Evolutionary conservation across 2,888 invertebrate genomes (phyloP), one percentile per base, ranked within the genome.

Genomic region (Hydriomena furcata): DNA sequence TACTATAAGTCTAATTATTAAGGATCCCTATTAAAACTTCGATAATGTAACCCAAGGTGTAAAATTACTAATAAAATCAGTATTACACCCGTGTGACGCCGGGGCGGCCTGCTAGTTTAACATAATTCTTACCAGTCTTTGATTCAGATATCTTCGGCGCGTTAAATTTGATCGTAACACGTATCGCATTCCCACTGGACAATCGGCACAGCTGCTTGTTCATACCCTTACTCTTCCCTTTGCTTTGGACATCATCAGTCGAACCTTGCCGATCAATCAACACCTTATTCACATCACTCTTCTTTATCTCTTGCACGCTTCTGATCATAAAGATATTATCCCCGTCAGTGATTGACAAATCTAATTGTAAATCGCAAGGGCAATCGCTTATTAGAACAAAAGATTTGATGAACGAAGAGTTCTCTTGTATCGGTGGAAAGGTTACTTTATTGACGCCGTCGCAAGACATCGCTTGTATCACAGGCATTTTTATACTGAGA

Each of bases 321-420:
- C 71, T 82, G 1, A 90, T 85, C 2, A 69, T 58, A 46, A 88
- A 90, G 36, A 81, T 62, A 35, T 65, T 76, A 0, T 80, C 79
- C 0, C 79, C 78, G 45, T 82, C 83, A 0, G 64, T 64, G 0
- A 89, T 60, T 0, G 80, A 77, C 10, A 90, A 55, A 23, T 78
- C 78, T 10, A 90, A 52, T 43, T 83, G 79, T 24, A 90, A 66
- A 61, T 89, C 85, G 0, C 68, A 78, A 0, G 83, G 78, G 47
- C 83, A 86, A 44, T 88, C 85, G 47, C 86, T 89, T 13, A 86
- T 61, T 0, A 90, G 70, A 0, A 89, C 79, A 28, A 89, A 81
- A 1, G 77, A 78, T 51, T 82, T 88, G 0, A 71, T 65, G 0
- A 74, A 34, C 0, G 66, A 56, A 1, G 71, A 55, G 5, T 69